Conservation (phyloP, 2,113 vertebrate genomes). For the Oenanthe melanoleuca region DNA sequence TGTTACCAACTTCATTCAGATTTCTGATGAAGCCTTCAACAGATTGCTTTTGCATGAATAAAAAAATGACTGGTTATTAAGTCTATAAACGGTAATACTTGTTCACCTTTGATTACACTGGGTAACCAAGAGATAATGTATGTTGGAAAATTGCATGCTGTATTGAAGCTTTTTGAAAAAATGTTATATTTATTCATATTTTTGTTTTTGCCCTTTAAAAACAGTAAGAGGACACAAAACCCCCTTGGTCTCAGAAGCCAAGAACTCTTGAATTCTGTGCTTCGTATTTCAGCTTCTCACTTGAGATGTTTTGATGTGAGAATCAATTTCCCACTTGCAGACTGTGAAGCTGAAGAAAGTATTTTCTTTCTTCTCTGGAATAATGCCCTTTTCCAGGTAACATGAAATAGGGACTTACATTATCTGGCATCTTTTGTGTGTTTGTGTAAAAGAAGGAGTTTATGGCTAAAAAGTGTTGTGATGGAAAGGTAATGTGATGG, state of each 20-base stretch:
- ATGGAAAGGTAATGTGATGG: not conserved
- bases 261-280: not conserved
- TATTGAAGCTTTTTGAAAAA: not conserved
- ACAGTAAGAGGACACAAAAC: not conserved
- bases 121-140: not conserved
- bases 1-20: constrained; percentile 39
- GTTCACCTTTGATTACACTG: not conserved
- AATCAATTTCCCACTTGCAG: not conserved
- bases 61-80: constrained; percentile 3
- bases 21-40: constrained; percentile 2
- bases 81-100: not conserved
- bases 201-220: not conserved
- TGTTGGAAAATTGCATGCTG: not conserved
- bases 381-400: not conserved
- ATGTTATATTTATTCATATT: not conserved
- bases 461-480: not conserved
- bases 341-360: not conserved
- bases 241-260: not conserved
- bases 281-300: not conserved
- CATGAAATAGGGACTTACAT: not conserved
- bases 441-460: not conserved
- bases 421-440: not conserved
- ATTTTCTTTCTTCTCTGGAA: not conserved
- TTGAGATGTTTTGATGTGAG: not conserved
- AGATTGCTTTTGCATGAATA: not conserved